Conservation (phyloP, 2,113 vertebrate species). For the human region DNA sequence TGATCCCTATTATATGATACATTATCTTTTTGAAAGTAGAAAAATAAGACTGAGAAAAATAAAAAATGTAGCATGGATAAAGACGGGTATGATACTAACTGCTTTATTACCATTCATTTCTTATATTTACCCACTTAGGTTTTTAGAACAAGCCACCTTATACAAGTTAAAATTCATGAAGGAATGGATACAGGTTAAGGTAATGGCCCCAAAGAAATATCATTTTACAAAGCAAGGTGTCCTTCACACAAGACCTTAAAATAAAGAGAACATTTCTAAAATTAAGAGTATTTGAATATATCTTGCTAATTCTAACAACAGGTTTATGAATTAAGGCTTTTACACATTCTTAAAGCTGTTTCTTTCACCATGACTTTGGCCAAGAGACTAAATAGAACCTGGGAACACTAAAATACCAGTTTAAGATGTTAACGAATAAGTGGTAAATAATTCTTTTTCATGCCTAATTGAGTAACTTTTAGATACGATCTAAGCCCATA, state of each 20-base stretch:
- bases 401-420: neutral
- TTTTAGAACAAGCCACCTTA: neutral
- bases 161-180: constrained; percentile 15
- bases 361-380: neutral
- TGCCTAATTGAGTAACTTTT: neutral
- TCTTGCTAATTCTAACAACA: neutral
- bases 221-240: constrained; percentile 13
- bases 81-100: neutral
- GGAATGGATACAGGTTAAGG: neutral
- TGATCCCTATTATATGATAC: neutral
- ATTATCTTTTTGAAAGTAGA: neutral
- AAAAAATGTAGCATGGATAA: neutral
- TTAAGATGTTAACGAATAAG: neutral
- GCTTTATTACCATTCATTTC: neutral
- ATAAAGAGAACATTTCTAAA: constrained; percentile 1
- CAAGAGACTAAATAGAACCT: neutral
- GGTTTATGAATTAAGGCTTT: neutral
- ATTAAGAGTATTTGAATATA: neutral
- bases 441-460: neutral
- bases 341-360: neutral
- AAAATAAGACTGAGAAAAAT: neutral
- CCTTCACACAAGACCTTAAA: neutral
- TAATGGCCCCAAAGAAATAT: neutral
- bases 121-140: neutral
- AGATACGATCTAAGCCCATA: neutral